A percentile compares a stretch with the other conserved stretches of the same genome.
Evolutionary conservation across 1,140 invertebrate species (phyloP).

Genomic region (Scaptomyza pallida): DNA sequence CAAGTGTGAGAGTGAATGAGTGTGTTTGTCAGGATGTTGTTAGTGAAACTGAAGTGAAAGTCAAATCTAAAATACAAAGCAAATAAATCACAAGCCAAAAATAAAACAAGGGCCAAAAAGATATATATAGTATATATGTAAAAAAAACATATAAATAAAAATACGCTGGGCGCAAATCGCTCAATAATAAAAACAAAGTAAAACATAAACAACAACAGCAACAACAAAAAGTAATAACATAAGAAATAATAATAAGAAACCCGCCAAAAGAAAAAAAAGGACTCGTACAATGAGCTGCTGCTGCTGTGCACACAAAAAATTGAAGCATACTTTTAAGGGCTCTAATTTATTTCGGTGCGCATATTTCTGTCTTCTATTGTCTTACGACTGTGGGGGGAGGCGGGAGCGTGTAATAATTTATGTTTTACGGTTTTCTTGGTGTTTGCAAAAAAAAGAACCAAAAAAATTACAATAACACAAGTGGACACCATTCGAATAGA

Average conservation of each 20-base stretch:
- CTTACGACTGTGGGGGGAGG: constrained; percentile 4
- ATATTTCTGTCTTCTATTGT: constrained; percentile 63
- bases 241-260: constrained; percentile 33
- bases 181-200: constrained; percentile 42
- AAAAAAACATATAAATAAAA: constrained; percentile 1
- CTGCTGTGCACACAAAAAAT: constrained; percentile 39
- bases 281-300: constrained; percentile 34
- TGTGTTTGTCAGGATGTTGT: constrained; percentile 30
- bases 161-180: constrained; percentile 25
- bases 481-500: constrained; percentile 53
- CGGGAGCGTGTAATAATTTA: constrained; percentile 58
- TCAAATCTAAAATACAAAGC: constrained; percentile 62
- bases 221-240: constrained; percentile 46
- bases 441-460: no score
- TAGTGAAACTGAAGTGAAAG: constrained; percentile 58
- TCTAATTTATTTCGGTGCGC: constrained; percentile 56
- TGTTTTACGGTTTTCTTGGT: constrained; percentile 36
- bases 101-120: constrained; percentile 51
- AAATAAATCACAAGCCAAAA: constrained; percentile 73
- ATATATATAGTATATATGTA: no score
- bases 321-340: constrained; percentile 66
- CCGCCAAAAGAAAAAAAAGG: constrained; percentile 26
- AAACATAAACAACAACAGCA: constrained; percentile 47
- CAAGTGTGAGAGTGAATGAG: constrained; percentile 16
- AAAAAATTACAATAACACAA: constrained; percentile 40